A percentile compares a stretch with the other conserved stretches of the same genome.
phyloP scores from a whole-genome alignment of 2,888 invertebrate genomes.

The Labia minor region DNA sequence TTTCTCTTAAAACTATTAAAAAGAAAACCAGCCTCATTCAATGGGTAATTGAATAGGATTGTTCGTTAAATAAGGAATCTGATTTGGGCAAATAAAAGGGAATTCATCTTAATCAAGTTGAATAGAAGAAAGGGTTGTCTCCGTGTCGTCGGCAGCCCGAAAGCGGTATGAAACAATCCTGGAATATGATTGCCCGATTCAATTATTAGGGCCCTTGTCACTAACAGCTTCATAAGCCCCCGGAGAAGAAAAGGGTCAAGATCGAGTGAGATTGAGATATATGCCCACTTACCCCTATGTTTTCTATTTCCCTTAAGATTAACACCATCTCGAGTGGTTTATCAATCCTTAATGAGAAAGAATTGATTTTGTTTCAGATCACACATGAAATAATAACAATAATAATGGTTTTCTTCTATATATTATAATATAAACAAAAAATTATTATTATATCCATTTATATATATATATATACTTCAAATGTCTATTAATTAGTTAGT shows the following conservation, averaged over 20 bases:
- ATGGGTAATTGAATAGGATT: not conserved
- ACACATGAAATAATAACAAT: not conserved
- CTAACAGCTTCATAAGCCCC: not conserved
- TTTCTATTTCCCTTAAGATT: slow-evolving; percentile 13
- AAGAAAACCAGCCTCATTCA: not conserved
- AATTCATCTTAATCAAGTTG: not conserved
- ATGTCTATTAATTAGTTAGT: too few species aligned
- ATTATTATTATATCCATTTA: too few species aligned
- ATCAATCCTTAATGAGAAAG: not conserved
- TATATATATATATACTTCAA: too few species aligned
- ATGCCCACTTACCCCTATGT: not conserved
- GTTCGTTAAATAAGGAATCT: not conserved
- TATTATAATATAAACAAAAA: too few species aligned
- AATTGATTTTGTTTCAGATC: not conserved
- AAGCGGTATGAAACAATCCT: not conserved
- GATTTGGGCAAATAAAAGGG: slow-evolving; percentile 4
- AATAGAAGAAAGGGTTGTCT: not conserved
- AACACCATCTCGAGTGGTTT: not conserved
- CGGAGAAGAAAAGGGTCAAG: not conserved
- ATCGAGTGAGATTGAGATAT: slow-evolving; percentile 9
- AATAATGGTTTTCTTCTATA: not conserved
- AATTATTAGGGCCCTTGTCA: slow-evolving; percentile 1
- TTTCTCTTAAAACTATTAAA: not conserved
- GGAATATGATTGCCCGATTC: not conserved
- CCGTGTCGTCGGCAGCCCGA: not conserved